Evolutionary conservation across 2,888 invertebrate species (phyloP), one percentile per base, ranked within the genome.

Genomic region (Trileptium ribeirensis): DNA sequence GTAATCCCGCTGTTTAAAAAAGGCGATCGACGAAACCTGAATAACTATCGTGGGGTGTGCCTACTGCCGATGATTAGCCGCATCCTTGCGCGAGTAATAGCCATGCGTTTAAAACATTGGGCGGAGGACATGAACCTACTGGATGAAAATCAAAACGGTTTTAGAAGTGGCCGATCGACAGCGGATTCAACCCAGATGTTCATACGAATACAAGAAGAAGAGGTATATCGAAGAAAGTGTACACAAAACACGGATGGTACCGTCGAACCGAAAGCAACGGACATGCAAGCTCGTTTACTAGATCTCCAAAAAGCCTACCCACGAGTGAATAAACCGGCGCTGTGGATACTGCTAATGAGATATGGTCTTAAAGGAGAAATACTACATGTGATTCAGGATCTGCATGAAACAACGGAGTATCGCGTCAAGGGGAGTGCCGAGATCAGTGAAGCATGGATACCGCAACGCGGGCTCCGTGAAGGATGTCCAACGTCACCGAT

Each of bases 51-150:
- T 19, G 70, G 70, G 36, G 31, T 36, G 15, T 33, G 36, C 15
- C 70, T 33, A 70, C 70, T 70, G 36, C 70, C 70, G 70, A 33
- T 29, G 70, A 70, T 70, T 19, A 70, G 70, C 70, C 70, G 70
- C 36, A 31, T 70, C 33, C 70, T 70, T 33, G 70, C 70, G 31
- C 70, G 70, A 36, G 70, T 70, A 19, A 15, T 70, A 36, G 70
- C 70, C 33, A 70, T 70, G 70, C 31, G 70, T 19, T 70, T 70
- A n/a, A 70, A 70, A 70, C 70, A 36, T 15, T 70, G 70, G 36
- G 36, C 70, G 15, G 70, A 70, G n/a, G 70, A 70, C 31, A 29
- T 31, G 70, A 70, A 51, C 51, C 51, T 51, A 51, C 51, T 51
- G 24, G 51, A 51, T 51, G 51, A 51, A 51, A 51, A 51, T 36